phyloP scores from a whole-genome alignment of 1,140 invertebrate species.

The Leptonema lineaticorne region DNA sequence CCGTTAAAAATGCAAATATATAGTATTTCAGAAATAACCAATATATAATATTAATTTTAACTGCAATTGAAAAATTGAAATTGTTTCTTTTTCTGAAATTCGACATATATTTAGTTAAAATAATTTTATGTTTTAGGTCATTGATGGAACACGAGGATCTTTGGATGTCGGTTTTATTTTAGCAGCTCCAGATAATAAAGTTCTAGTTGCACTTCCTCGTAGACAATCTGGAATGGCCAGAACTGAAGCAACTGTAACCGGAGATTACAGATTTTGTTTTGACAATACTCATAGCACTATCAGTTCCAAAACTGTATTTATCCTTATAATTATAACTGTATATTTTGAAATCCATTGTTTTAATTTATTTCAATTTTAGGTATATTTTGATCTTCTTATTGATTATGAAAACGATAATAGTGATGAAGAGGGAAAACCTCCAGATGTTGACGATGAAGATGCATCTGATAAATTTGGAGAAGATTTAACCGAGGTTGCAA shows the following conservation, averaged over 20 bases:
- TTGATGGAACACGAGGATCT: constrained; percentile 74
- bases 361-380: constrained; percentile 43
- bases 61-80: too few species aligned
- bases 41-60: too few species aligned
- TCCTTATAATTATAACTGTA: not conserved
- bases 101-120: too few species aligned
- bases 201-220: constrained; percentile 68
- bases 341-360: not conserved
- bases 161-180: constrained; percentile 76
- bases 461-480: not conserved
- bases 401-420: constrained; percentile 62
- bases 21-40: too few species aligned
- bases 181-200: constrained; percentile 61
- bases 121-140: constrained; percentile 67
- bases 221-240: constrained; percentile 71
- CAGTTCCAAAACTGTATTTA: constrained; percentile 70
- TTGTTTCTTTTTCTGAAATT: too few species aligned
- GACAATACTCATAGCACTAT: constrained; percentile 81
- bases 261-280: constrained; percentile 80
- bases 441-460: constrained; percentile 46
- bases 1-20: too few species aligned
- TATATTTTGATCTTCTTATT: constrained; percentile 75
- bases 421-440: constrained; percentile 56
- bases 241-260: constrained; percentile 56
- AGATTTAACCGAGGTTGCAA: constrained; percentile 46